Base-by-base conservation (phyloP, 2,888 invertebrate genomes). In the Gasteruption jaculator region DNA sequence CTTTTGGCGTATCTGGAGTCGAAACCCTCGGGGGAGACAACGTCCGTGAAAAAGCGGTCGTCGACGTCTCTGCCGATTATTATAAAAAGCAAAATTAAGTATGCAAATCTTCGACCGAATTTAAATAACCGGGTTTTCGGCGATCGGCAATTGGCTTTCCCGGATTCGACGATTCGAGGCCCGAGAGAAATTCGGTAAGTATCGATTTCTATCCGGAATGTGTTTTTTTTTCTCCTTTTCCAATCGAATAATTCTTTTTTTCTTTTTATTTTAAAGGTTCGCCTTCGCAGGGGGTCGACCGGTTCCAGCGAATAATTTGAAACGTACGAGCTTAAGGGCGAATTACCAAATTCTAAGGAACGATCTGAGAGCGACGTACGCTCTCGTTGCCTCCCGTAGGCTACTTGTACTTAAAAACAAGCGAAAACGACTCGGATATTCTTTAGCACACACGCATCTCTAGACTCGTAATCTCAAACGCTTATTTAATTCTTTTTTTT, bases 241-340 rank as follows among this genome's bases (percentile, higher is more conserved):
- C 32, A 19, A 37, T 12, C 26, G 29, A 10, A 27, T 29, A 26
- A 7, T 38, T 25, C n/a, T 12, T 34, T 31, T 7, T 37, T 24
- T 29, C 2, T 27, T 27, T 12, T 44, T 4, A 19, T 49, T 47
- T 50, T 14, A 31, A n/a, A 71, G 70, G 49, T 70, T 71, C 41
- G 66, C 68, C 5, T 70, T 71, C 37, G 66, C 66, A 35, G 71
- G 71, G 27, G 65, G 69, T 32, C 59, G 65, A 33, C 68, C 70
- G 3, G 68, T 70, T 12, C 64, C 71, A 25, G 58, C 63, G 4
- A 65, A 52, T 39, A 68, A 63, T 52, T 49, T 70, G 21, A 63
- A 62, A 38, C 60, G 70, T 4, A 61, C 63, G 3, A 68, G 65
- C 51, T 50, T 70, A 37, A 58, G 70, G 40, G 70, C 70, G 1